Conservation (phyloP, 2,888 invertebrate species). For the Cosmorhoe ocellata region DNA sequence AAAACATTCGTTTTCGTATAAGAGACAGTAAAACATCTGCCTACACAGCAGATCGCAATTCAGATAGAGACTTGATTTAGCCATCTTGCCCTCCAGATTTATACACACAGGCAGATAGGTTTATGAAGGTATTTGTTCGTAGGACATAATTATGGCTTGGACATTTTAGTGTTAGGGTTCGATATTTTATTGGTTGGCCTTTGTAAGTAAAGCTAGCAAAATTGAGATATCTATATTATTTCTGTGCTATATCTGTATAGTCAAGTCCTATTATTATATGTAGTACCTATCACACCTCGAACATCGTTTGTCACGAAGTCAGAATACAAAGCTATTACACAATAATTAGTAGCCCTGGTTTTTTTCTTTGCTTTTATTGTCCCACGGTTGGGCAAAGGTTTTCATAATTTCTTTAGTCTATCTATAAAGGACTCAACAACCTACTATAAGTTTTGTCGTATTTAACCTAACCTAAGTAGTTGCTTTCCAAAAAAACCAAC, state of each 20-base stretch:
- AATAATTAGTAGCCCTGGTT: too few relatives aligned
- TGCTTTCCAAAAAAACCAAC: too few relatives aligned
- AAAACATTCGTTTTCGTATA: constrained; percentile 42
- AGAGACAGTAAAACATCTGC: constrained; percentile 47
- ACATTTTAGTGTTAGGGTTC: constrained; percentile 25
- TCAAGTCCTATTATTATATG: too few relatives aligned
- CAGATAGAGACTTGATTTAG: constrained; percentile 75
- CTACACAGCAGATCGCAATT: constrained; percentile 59
- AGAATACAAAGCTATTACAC: too few relatives aligned
- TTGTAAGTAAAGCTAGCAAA: constrained; percentile 18
- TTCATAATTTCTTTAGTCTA: too few relatives aligned
- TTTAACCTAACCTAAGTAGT: too few relatives aligned
- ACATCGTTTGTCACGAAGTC: too few relatives aligned
- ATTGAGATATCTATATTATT: constrained; percentile 1
- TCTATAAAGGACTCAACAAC: too few relatives aligned
- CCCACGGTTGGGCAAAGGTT: too few relatives aligned
- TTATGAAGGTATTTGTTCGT: constrained; percentile 60
- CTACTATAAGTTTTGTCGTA: too few relatives aligned
- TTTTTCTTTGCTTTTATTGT: too few relatives aligned
- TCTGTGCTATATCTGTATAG: neutral
- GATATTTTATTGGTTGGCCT: constrained; percentile 18
- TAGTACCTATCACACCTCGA: too few relatives aligned
- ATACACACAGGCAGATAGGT: constrained; percentile 56
- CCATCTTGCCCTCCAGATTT: constrained; percentile 64
- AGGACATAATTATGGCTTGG: constrained; percentile 42